Evolutionary conservation across 2,797 vertebrate species (phyloP).

Genomic region (Mus caroli): DNA sequence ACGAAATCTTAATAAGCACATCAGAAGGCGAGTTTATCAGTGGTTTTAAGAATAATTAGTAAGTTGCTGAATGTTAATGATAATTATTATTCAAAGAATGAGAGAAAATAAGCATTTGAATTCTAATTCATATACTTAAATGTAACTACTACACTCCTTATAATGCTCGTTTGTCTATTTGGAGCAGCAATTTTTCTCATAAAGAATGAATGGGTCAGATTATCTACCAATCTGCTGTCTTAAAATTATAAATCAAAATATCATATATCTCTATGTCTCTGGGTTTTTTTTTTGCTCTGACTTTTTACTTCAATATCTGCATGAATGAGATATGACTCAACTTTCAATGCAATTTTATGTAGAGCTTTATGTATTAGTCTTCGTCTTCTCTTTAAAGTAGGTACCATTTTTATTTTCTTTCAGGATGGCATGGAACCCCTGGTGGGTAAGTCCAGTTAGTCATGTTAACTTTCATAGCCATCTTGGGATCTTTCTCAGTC

Average conservation of each 20-base stretch:
- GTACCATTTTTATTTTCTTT: conserved; percentile 1
- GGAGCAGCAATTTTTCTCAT: conserved; percentile 14
- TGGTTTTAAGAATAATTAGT: not conserved
- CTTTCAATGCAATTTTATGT: not conserved
- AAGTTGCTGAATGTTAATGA: not conserved
- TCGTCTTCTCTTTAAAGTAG: conserved; percentile 26
- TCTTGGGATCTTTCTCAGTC: conserved; percentile 16
- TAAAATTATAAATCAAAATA: conserved; percentile 48
- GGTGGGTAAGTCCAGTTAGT: not conserved
- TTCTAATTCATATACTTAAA: not conserved
- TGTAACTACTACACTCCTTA: not conserved
- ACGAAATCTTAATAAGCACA: conserved; percentile 33
- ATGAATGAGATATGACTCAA: not conserved
- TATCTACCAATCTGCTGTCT: not conserved
- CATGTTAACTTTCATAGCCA: conserved; percentile 40
- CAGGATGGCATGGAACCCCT: not conserved
- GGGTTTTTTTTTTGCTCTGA: not conserved
- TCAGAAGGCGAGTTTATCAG: not conserved
- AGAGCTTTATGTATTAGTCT: conserved; percentile 1
- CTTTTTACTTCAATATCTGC: not conserved
- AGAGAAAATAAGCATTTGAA: not conserved
- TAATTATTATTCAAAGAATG: conserved; percentile 28
- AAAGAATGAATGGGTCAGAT: not conserved
- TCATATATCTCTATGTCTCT: not conserved
- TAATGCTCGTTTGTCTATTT: not conserved